These are phyloP conservation scores for Nemotelus nigrinus DNA, from an alignment of 2,888 invertebrate species.

Conservation along the genomic window DNA sequence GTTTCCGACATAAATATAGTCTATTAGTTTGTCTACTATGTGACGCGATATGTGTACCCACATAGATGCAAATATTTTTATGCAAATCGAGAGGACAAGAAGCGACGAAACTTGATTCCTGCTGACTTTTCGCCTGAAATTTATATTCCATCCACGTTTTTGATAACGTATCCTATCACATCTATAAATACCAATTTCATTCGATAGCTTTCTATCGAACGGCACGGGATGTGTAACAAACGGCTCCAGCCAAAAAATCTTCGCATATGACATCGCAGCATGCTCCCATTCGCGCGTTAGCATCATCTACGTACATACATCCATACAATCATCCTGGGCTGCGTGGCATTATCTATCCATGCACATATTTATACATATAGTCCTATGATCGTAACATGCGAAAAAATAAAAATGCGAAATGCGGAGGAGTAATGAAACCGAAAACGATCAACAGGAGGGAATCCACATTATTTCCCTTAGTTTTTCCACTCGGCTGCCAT, in stretches of 20 bases:
- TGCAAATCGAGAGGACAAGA: background rate
- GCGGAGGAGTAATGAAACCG: conserved; percentile 31
- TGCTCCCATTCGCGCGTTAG: conserved; percentile 7
- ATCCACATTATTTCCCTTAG: conserved; percentile 15
- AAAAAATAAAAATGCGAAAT: conserved; percentile 33
- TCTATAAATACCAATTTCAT: conserved; percentile 45
- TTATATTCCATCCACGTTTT: conserved; percentile 46
- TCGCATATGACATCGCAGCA: conserved; percentile 21
- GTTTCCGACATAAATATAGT: too few relatives aligned
- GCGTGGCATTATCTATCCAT: background rate
- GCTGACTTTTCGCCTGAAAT: conserved; percentile 28
- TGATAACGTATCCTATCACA: conserved; percentile 43
- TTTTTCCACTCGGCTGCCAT: background rate
- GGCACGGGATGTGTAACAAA: conserved; percentile 29
- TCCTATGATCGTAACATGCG: background rate
- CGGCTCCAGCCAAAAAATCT: conserved; percentile 10
- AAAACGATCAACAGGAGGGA: conserved; percentile 35
- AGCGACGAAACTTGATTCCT: conserved; percentile 14
- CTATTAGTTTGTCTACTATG: too few relatives aligned
- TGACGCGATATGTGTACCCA: too few relatives aligned
- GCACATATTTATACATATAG: background rate
- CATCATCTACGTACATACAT: background rate
- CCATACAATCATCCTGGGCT: background rate
- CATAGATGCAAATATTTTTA: background rate
- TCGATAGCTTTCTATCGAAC: conserved; percentile 30